Evolutionary conservation across 1,140 invertebrate species (phyloP), one percentile per base, ranked within the genome.

Genomic region (Carposina sasakii): DNA sequence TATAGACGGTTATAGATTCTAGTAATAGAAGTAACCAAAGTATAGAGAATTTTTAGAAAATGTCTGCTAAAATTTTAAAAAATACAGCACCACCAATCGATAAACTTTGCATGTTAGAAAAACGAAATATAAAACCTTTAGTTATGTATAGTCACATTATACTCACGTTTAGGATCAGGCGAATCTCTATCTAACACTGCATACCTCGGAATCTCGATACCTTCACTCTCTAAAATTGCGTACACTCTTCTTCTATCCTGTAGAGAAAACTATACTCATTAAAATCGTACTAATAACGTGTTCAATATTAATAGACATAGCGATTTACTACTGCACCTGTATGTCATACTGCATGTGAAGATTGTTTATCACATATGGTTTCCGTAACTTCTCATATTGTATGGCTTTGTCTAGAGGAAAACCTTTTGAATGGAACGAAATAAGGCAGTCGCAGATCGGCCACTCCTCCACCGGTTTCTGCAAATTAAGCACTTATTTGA

Each of bases 391-490:
- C 22, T 96, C 93, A 87, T 99, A 99, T 66, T 93, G 93, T 63
- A 99, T 96, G n/a, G 98, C 97, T 88, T 99, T 99, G 66, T 97
- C 96, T 48, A 98, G 87, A 3, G 97, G 98, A 87, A 99, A 99
- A 66, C 97, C 97, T 86, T 98, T 96, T 1, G 98, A 99, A 81
- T 99, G 98, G 81, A 99, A 99, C 51, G 96, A 98, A 51, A 99
- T 97, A 12, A 99, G 88, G 73, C 97, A 99, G 85, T 99, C 98
- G 72, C 96, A 97, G 15, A 96, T 86, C 1, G 98, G 98, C 98
- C 98, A 99, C 69, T 99, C 92, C 81, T 99, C 97, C 8, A 99
- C 96, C 1, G 96, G 93, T 85, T 96, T 92, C 90, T 97, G 76
- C 42, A 76, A 68, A 56, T 47, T 39, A 51, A 62, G 52, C 8